These are phyloP conservation scores for Rosalia funebris DNA, from an alignment of 2,888 invertebrate species.

Conservation along the genomic window DNA sequence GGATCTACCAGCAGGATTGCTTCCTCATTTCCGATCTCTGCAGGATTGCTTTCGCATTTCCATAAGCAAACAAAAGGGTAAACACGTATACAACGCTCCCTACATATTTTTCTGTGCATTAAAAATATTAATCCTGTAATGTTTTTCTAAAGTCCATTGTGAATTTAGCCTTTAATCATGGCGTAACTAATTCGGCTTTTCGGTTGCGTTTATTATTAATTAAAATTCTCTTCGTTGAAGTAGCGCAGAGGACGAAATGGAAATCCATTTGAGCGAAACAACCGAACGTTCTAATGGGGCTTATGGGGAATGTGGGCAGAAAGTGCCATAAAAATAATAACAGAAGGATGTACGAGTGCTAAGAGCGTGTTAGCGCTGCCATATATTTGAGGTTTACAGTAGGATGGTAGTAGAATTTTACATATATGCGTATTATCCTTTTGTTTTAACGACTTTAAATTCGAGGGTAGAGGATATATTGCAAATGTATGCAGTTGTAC, in stretches of 20 bases:
- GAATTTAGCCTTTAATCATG: too few relatives aligned
- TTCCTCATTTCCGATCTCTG: too few relatives aligned
- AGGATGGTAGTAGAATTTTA: constrained; percentile 15
- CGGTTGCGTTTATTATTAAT: constrained; percentile 23
- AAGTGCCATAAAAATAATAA: constrained; percentile 27
- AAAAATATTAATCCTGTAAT: too few relatives aligned
- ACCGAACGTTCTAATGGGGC: constrained; percentile 15
- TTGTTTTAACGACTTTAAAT: constrained; percentile 6
- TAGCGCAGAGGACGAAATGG: constrained; percentile 4
- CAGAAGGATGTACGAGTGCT: constrained; percentile 16
- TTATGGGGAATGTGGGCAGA: constrained; percentile 16
- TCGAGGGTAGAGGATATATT: neutral
- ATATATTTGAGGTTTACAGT: constrained; percentile 16
- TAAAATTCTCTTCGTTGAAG: constrained; percentile 9
- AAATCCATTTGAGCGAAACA: constrained; percentile 11
- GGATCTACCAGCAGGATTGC: too few relatives aligned
- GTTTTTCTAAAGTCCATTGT: too few relatives aligned
- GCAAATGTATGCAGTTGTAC: too few relatives aligned
- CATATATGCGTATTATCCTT: constrained; percentile 17
- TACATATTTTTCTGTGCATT: too few relatives aligned
- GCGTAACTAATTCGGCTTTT: constrained; percentile 17
- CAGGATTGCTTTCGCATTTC: too few relatives aligned
- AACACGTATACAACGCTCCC: too few relatives aligned
- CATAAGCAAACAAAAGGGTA: too few relatives aligned
- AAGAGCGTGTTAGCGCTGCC: constrained; percentile 19